phyloP scores from a whole-genome alignment of 2,113 vertebrate species.

The Calidris pugnax region DNA sequence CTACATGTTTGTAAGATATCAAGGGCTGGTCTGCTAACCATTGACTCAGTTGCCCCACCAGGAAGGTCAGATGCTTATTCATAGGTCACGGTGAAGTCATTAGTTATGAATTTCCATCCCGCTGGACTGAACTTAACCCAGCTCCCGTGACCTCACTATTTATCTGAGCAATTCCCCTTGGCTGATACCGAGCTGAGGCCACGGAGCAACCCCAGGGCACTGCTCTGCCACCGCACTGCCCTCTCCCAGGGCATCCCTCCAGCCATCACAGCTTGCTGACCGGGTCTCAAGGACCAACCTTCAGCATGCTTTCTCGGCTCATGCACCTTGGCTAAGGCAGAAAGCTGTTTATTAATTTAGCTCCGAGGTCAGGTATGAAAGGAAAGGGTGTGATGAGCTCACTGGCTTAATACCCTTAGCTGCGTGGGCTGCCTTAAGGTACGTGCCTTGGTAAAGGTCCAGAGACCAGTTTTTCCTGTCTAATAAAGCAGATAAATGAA shows the following conservation, averaged over 20 bases:
- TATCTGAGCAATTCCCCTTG: background rate
- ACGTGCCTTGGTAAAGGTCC: background rate
- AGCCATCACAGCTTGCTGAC: background rate
- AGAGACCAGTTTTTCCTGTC: background rate
- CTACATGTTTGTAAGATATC: background rate
- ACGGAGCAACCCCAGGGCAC: accelerated
- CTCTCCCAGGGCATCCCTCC: background rate
- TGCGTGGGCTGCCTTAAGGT: background rate
- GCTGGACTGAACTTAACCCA: background rate
- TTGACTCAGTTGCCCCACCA: background rate
- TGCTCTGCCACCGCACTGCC: background rate
- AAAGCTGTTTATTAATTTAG: background rate
- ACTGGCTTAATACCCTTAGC: background rate
- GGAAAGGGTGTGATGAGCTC: background rate
- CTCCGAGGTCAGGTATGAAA: background rate
- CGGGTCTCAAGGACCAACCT: background rate
- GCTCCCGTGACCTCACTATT: background rate
- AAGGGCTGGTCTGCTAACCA: background rate
- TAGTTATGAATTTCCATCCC: background rate
- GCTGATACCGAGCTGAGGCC: background rate
- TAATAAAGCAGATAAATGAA: background rate
- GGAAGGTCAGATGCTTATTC: background rate
- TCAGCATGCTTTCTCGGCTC: background rate
- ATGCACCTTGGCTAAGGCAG: background rate
- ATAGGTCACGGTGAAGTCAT: background rate